These are phyloP conservation scores for Chloebia gouldiae DNA, from an alignment of 2,113 vertebrate species.

Conservation along the genomic window DNA sequence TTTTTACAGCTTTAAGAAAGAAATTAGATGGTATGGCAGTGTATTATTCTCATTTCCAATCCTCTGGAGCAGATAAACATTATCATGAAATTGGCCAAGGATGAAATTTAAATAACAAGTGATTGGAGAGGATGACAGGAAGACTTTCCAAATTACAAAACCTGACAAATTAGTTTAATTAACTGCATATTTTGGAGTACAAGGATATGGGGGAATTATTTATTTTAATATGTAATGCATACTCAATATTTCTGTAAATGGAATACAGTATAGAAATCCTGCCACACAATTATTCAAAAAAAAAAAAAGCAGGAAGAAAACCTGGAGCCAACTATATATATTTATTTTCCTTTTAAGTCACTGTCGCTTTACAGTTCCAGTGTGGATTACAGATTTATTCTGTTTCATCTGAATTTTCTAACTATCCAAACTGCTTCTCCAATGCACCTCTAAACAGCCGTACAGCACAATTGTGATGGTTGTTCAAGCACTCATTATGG, in stretches of 20 bases:
- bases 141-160: slow-evolving; percentile 75
- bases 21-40: slow-evolving; percentile 77
- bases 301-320: background rate
- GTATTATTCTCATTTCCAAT: slow-evolving; percentile 80
- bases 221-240: slow-evolving; percentile 64
- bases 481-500: background rate
- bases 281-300: slow-evolving; percentile 27
- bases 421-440: background rate
- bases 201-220: slow-evolving; percentile 68
- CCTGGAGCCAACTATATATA: background rate
- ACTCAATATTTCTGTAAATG: slow-evolving; percentile 68
- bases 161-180: slow-evolving; percentile 81
- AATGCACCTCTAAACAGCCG: background rate
- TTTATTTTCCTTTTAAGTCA: slow-evolving; percentile 31
- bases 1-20: slow-evolving; percentile 76
- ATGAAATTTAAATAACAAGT: slow-evolving; percentile 85
- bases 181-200: slow-evolving; percentile 74
- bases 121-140: slow-evolving; percentile 75
- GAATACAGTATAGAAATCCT: slow-evolving; percentile 31
- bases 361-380: background rate
- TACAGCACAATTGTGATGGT: background rate
- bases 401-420: background rate
- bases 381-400: background rate
- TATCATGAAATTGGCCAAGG: slow-evolving; percentile 82
- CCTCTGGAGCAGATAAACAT: slow-evolving; percentile 82